Evolutionary conservation across 2,113 vertebrate species (phyloP), one percentile per base, ranked within the genome.

Genomic region (Zosterops hypoxanthus): DNA sequence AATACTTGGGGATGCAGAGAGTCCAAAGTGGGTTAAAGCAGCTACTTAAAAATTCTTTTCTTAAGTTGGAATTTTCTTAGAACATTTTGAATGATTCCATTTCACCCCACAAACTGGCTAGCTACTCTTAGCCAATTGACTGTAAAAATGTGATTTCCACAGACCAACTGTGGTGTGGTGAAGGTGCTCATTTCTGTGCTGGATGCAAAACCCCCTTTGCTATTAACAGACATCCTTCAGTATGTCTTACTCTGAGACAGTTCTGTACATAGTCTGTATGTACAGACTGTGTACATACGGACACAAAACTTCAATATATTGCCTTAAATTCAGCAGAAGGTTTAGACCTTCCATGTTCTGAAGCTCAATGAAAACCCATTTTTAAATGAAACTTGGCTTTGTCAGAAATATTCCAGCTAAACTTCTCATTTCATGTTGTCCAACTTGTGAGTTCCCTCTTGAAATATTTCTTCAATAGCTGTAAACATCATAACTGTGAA

Each of bases 1-100:
- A 77, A 80, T 81, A 2, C 39, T n/a, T 65, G 17, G 8, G 16
- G 9, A 6, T 19, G 24, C 1, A 2, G 10, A 5, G 2, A 1
- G 12, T 65, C 28, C 19, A 63, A 39, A 63, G 18, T 5, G 1
- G 1, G 1, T 80, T 42, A 77, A 49, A 49, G 25, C 14, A 49
- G 25, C 11, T 63, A 59, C 28, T 44, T 42, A 14, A 0, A n/a
- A n/a, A n/a, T n/a, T n/a, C n/a, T n/a, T 84, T 92, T 56, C 14
- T 46, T 31, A 6, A 20, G 3, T 11, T 47, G 50, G 8, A 49
- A 46, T 77, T 77, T 65, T 65, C 33, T 71, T 64, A 76, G 20
- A 70, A 15, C 3, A 4, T 82, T 31, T 28, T 76, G 34, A 21
- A 11, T 76, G 19, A 33, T 57, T 75, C 53, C 29, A 22, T 75